Evolutionary conservation across 1,140 invertebrate genomes (phyloP), one percentile per base, ranked within the genome.

Genomic region (Heliconius eleuchia): DNA sequence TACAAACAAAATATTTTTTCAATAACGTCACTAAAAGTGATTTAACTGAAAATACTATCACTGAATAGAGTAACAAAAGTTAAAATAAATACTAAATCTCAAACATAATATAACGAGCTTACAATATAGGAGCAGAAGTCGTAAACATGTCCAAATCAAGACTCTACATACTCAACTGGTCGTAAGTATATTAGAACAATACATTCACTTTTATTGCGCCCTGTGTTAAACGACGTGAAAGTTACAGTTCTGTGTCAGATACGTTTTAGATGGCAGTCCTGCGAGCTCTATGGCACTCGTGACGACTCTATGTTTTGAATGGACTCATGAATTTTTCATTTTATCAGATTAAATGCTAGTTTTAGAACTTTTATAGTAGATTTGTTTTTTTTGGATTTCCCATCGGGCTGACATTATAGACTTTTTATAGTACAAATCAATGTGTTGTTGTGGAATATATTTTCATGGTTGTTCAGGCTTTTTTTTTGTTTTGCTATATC

Each of bases 141-240:
- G 27, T 66, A 66, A 66, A 66, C 27, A 66, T 66, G 60, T 66
- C 60, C 60, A 66, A 30, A 66, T 66, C 60, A 66, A 66, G 60
- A 30, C 60, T 66, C 60, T 66, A 66, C 60, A 23, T 60, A 30
- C 23, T 66, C 60, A 66, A 66, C 60, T 5, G 60, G 23, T 66
- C 27, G 23, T 66, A 66, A 66, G 60, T 66, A 66, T 7, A 66
- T 66, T 27, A 66, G 27, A 66, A 66, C 60, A 66, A 66, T 66
- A 66, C 60, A 66, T 66, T 66, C 60, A 66, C 60, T 66, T 66
- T 66, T 66, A 66, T 66, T 30, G 60, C 60, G 8, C 3, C 9
- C 23, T 66, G 60, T 13, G 60, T 66, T 66, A 66, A 66, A 66
- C 27, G 60, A 66, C 60, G 60, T 6, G 60, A 66, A 13, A 66